Conservation (phyloP, 2,888 invertebrate species). For the Eilema caniola region DNA sequence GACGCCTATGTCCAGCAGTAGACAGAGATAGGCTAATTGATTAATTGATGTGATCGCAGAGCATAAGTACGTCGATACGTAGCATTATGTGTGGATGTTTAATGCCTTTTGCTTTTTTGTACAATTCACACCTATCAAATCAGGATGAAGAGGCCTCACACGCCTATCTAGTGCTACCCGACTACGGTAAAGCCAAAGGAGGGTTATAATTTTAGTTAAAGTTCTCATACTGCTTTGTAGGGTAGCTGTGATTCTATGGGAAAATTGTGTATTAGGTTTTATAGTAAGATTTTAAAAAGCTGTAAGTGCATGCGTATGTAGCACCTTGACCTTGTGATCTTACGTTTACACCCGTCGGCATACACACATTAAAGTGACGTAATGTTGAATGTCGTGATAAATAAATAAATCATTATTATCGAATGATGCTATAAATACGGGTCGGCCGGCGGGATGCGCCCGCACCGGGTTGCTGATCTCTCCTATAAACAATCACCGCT, state of each 20-base stretch:
- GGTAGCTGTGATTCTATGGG: not conserved
- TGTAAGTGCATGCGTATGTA: not conserved
- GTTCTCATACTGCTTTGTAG: not conserved
- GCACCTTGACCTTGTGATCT: not conserved
- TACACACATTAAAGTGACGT: constrained; percentile 43
- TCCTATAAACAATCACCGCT: constrained; percentile 66
- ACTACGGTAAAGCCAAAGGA: too few species aligned
- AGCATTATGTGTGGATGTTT: too few species aligned
- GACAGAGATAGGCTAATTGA: too few species aligned
- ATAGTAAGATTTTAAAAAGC: not conserved
- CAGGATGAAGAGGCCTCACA: too few species aligned
- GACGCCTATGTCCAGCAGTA: too few species aligned
- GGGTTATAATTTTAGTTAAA: too few species aligned
- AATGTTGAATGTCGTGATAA: constrained; percentile 53
- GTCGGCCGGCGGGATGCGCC: constrained; percentile 43
- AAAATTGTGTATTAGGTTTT: not conserved
- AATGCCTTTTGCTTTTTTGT: too few species aligned
- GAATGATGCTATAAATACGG: constrained; percentile 61
- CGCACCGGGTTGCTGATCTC: constrained; percentile 70
- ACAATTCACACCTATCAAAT: too few species aligned
- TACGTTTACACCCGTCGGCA: not conserved
- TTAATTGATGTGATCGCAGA: too few species aligned
- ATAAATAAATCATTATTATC: constrained; percentile 61
- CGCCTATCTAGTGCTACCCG: too few species aligned
- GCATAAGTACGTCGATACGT: too few species aligned